Evolutionary conservation across 2,113 vertebrate genomes (phyloP).

Genomic region (Mugil cephalus): DNA sequence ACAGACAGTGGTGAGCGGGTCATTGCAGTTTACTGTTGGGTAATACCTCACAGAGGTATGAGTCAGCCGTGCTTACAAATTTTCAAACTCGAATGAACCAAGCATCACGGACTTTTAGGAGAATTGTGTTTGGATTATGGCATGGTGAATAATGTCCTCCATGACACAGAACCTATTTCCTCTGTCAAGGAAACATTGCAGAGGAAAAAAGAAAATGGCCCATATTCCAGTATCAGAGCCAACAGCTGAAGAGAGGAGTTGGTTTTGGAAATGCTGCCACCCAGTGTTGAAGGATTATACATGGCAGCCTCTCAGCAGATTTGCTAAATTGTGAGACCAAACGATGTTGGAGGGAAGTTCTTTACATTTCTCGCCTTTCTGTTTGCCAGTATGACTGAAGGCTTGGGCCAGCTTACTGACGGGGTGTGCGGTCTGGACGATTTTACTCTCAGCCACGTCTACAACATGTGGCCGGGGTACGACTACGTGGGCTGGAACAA

Average conservation of each 20-base stretch:
- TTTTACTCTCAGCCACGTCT: conserved; percentile 92
- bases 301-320: background rate
- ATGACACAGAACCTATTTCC: conserved; percentile 67
- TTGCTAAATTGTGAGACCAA: background rate
- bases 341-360: background rate
- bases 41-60: conserved; percentile 62
- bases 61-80: conserved; percentile 56
- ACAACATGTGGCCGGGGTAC: conserved; percentile 94
- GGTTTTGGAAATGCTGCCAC: conserved; percentile 60
- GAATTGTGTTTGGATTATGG: conserved; percentile 62
- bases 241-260: conserved; percentile 15
- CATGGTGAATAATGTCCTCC: conserved; percentile 78
- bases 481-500: conserved; percentile 98
- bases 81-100: conserved; percentile 41
- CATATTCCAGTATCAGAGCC: conserved; percentile 36
- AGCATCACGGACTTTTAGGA: conserved; percentile 33
- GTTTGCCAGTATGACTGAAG: conserved; percentile 93
- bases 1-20: conserved; percentile 51
- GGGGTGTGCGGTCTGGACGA: conserved; percentile 95
- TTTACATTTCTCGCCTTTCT: conserved; percentile 8
- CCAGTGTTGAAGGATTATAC: conserved; percentile 61
- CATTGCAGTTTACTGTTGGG: conserved; percentile 69
- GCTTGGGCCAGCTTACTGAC: conserved; percentile 94
- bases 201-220: conserved; percentile 67
- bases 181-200: conserved; percentile 31